Base-by-base conservation (phyloP, 1,140 invertebrate species). In the Drosophila pachea region DNA sequence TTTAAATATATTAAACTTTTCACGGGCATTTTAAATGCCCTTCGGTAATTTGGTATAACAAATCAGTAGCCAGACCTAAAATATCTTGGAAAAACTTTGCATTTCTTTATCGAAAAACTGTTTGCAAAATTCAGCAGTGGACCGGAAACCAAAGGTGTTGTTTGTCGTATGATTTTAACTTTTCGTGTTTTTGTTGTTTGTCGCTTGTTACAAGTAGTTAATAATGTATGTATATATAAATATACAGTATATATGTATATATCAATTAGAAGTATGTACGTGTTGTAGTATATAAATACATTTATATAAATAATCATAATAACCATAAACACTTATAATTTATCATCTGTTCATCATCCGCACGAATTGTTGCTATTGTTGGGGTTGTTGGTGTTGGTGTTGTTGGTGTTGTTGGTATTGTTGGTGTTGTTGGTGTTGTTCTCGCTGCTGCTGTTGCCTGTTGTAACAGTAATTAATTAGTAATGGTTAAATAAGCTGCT, bases 401-500 rank as follows among this genome's bases (percentile, higher is more conserved):
- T 66, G 70, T 67, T 78, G 54, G 58, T 68, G 62, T 63, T 50
- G 47, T 54, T 70, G 59, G n/a, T n/a, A n/a, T 49, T 60, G 33
- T 65, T 56, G 52, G 11, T 62, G 54, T 67, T 71, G 49, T 29
- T 72, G 60, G 38, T 65, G 60, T 49, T 82, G 49, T 47, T 68
- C 59, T 29, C 63, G 70, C 35, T 60, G 65, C 49, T 83, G 64
- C 43, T 78, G 73, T 50, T 83, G 79, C 62, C 74, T 84, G 50
- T 76, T 86, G 76, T 74, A 86, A 76, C 81, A 86, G 62, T 77
- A 81, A 77, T 86, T 86, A 70, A 86, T 81, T 77, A 86, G 81
- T 86, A 86, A 81, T 86, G 81, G 81, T 86, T 86, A 86, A 86
- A 86, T 86, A 77, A 86, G 74, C 71, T 70, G 66, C 58, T 88